phyloP scores from a whole-genome alignment of 2,113 vertebrate species.

The Microcebus murinus region DNA sequence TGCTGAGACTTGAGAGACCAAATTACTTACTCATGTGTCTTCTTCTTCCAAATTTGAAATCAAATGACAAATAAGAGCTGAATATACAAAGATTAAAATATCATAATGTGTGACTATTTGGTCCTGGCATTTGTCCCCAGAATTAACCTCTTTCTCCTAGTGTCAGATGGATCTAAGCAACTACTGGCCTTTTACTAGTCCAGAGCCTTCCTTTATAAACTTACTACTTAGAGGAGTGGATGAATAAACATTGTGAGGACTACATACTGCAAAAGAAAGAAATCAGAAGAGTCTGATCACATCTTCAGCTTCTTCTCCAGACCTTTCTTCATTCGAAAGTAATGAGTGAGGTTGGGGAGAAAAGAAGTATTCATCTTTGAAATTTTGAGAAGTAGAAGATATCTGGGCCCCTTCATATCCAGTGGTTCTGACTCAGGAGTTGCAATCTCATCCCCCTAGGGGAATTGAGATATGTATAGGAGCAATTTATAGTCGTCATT shows the following conservation, averaged over 20 bases:
- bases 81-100: not conserved
- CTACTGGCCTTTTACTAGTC: not conserved
- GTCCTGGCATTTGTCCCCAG: not conserved
- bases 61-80: not conserved
- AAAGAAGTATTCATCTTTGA: not conserved
- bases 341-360: not conserved
- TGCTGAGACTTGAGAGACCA: not conserved
- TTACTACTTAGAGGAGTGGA: not conserved
- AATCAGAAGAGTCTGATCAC: not conserved
- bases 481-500: not conserved
- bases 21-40: not conserved
- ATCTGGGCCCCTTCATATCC: accelerated
- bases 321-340: not conserved
- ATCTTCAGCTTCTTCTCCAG: not conserved
- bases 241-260: not conserved
- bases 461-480: not conserved
- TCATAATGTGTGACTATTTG: not conserved
- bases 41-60: not conserved
- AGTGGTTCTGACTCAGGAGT: not conserved
- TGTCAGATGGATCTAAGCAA: not conserved
- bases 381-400: not conserved
- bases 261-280: not conserved
- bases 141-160: not conserved
- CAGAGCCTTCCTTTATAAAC: accelerated
- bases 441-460: not conserved